Evolutionary conservation across 2,113 vertebrate genomes (phyloP).

Genomic region (Cricetomys ansorgei): DNA sequence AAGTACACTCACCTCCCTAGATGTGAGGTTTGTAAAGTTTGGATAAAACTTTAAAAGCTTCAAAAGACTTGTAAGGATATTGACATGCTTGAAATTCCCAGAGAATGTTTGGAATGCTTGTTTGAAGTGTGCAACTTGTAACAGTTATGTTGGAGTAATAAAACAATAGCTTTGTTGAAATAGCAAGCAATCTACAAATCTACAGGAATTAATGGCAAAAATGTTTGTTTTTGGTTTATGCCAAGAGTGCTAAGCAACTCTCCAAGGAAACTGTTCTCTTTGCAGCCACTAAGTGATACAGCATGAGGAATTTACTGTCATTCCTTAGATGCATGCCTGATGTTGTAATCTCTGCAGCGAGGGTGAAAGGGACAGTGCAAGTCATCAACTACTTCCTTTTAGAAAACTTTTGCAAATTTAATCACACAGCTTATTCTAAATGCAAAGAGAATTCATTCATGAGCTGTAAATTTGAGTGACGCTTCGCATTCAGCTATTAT

Average conservation of each 20-base stretch:
- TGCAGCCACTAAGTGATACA: neutral
- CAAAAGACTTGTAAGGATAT: neutral
- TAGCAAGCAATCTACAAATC: neutral
- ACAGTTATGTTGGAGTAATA: neutral
- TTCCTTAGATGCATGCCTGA: neutral
- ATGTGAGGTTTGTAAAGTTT: too few relatives aligned
- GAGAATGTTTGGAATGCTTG: neutral
- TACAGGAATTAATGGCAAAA: neutral
- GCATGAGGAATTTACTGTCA: neutral
- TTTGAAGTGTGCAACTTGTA: neutral
- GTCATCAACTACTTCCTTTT: neutral
- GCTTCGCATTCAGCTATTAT: neutral
- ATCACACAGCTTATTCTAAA: neutral
- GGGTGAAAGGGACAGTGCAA: neutral
- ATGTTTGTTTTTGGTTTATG: slow-evolving; percentile 24
- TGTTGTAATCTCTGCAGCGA: neutral
- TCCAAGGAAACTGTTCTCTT: neutral
- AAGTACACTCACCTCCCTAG: neutral
- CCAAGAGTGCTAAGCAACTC: neutral
- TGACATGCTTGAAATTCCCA: neutral
- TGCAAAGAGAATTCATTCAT: neutral
- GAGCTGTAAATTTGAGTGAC: neutral
- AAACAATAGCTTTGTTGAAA: neutral
- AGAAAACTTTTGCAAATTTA: neutral
- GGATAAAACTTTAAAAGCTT: neutral